Evolutionary conservation across 1,140 invertebrate species (phyloP).

Genomic region (Planococcus citri): DNA sequence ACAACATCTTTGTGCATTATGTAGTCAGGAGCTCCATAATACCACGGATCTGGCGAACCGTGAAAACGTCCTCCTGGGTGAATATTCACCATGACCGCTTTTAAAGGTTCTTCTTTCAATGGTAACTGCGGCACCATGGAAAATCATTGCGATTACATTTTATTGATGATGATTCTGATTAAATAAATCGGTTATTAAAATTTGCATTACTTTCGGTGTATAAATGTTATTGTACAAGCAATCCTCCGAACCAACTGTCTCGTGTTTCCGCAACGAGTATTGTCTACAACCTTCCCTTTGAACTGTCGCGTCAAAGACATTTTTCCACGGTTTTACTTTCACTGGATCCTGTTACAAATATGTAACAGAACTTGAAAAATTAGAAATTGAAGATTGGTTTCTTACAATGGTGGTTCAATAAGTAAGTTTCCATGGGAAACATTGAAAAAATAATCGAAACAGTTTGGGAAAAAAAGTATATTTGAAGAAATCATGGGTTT

Average conservation of each 20-base stretch:
- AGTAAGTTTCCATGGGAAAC: too few relatives aligned
- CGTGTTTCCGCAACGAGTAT: background rate
- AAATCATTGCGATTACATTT: too few relatives aligned
- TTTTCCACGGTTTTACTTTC: slow-evolving; percentile 21
- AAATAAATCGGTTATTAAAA: too few relatives aligned
- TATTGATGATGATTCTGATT: too few relatives aligned
- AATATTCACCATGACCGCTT: background rate
- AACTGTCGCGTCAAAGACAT: slow-evolving; percentile 21
- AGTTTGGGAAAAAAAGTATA: too few relatives aligned
- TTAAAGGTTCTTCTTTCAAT: background rate
- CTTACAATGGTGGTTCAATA: too few relatives aligned
- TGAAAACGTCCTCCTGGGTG: background rate
- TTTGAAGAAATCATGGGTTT: too few relatives aligned
- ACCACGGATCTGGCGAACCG: background rate
- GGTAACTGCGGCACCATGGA: too few relatives aligned
- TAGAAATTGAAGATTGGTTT: too few relatives aligned
- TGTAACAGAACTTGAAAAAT: too few relatives aligned
- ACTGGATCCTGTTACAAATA: background rate
- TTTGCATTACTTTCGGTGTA: slow-evolving; percentile 22
- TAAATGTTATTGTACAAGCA: slow-evolving; percentile 27
- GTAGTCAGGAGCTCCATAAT: background rate
- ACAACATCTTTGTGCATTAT: background rate
- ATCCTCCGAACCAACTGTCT: slow-evolving; percentile 24
- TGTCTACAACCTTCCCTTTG: slow-evolving; percentile 23
- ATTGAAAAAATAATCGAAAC: too few relatives aligned